phyloP scores from a whole-genome alignment of 2,888 invertebrate genomes.

The Apodemia zela region DNA sequence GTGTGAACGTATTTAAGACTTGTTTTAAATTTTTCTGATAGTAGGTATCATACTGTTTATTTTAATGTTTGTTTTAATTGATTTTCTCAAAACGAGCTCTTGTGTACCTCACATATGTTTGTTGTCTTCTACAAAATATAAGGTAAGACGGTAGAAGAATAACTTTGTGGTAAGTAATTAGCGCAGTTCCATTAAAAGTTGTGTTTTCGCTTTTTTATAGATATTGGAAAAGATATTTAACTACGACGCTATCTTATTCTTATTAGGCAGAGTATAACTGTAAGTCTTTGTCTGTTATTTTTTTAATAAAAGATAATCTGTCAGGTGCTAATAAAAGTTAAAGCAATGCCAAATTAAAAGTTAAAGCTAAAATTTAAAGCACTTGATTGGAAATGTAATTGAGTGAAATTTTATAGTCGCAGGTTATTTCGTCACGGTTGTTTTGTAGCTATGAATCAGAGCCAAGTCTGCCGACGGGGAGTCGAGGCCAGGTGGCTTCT shows the following conservation, averaged over 20 bases:
- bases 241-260: background rate
- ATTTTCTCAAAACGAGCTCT: background rate
- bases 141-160: background rate
- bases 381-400: slow-evolving; percentile 1
- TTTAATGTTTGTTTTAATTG: background rate
- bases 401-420: slow-evolving; percentile 15
- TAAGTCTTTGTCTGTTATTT: too few relatives aligned
- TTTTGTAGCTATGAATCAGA: slow-evolving; percentile 39
- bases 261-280: background rate
- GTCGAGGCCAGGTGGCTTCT: slow-evolving; percentile 49
- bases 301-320: background rate
- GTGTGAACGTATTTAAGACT: background rate
- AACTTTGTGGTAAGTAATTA: background rate
- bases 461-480: slow-evolving; percentile 46
- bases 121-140: background rate
- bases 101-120: too few relatives aligned
- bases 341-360: background rate
- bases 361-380: background rate
- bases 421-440: slow-evolving; percentile 20
- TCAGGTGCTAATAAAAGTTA: background rate
- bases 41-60: too few relatives aligned
- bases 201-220: background rate
- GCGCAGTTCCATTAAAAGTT: background rate
- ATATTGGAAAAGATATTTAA: background rate
- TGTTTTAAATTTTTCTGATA: too few relatives aligned